These are phyloP conservation scores for Poliocrania exsul DNA, from an alignment of 2,797 vertebrate genomes.

Conservation along the genomic window DNA sequence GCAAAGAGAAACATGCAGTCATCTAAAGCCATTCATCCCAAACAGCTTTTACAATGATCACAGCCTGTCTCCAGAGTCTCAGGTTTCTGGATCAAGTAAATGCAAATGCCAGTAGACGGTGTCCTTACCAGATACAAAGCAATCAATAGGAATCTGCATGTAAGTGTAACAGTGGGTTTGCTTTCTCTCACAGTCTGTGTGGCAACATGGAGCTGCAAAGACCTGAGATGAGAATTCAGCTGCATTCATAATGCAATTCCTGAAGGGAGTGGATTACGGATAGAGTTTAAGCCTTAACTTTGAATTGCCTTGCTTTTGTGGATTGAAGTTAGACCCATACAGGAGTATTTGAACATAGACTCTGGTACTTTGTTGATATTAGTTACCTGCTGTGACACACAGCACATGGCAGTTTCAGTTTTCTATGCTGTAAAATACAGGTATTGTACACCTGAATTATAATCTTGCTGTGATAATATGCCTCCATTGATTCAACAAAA, in stretches of 20 bases:
- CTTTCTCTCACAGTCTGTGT: background rate
- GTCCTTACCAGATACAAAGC: background rate
- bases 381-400: conserved; percentile 76
- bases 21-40: background rate
- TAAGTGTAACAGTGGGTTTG: background rate
- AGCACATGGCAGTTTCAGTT: conserved; percentile 67
- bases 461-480: conserved; percentile 82
- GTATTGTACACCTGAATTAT: conserved; percentile 82
- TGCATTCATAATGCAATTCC: conserved; percentile 8
- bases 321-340: conserved; percentile 40
- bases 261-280: background rate
- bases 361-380: conserved; percentile 72
- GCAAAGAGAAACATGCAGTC: background rate
- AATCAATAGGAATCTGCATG: background rate
- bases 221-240: conserved; percentile 16
- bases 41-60: background rate
- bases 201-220: background rate
- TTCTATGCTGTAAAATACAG: conserved; percentile 67
- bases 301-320: conserved; percentile 58
- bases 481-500: conserved; percentile 78
- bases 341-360: conserved; percentile 57
- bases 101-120: background rate
- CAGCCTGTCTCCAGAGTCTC: background rate
- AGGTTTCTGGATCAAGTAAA: background rate
- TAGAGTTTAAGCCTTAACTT: conserved; percentile 31